Conservation (phyloP, 1,140 invertebrate genomes). For the Archivesica marissinica region DNA sequence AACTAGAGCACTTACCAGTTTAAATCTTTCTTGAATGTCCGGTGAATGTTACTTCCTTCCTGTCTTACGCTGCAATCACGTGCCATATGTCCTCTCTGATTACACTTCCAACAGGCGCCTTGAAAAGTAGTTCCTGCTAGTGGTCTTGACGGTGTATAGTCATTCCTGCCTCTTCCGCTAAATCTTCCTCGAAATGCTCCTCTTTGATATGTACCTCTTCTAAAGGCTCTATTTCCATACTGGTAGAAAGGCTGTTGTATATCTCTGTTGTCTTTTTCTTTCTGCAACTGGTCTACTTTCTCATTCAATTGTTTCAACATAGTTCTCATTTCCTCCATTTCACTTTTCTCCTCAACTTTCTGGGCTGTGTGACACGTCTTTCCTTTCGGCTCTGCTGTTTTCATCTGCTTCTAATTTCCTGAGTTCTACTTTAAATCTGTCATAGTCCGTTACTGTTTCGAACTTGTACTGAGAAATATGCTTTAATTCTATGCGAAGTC, state of each 20-base stretch:
- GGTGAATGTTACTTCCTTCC: too few species aligned
- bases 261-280: background rate
- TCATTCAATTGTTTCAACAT: background rate
- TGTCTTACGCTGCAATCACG: too few species aligned
- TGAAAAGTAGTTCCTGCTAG: background rate
- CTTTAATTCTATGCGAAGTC: too few species aligned
- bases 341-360: background rate
- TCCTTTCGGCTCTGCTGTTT: background rate
- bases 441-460: background rate
- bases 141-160: constrained; percentile 9
- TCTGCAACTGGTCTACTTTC: background rate
- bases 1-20: constrained; percentile 31
- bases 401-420: background rate
- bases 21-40: background rate
- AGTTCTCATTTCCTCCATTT: background rate
- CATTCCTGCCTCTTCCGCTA: background rate
- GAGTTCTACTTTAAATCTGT: background rate
- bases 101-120: background rate
- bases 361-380: background rate
- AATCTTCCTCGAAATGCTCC: background rate
- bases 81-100: too few species aligned
- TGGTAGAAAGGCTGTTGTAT: background rate
- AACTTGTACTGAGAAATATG: background rate
- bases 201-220: background rate
- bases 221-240: background rate